Base-by-base conservation (phyloP, 2,797 vertebrate genomes). In the Meriones psammophilus region DNA sequence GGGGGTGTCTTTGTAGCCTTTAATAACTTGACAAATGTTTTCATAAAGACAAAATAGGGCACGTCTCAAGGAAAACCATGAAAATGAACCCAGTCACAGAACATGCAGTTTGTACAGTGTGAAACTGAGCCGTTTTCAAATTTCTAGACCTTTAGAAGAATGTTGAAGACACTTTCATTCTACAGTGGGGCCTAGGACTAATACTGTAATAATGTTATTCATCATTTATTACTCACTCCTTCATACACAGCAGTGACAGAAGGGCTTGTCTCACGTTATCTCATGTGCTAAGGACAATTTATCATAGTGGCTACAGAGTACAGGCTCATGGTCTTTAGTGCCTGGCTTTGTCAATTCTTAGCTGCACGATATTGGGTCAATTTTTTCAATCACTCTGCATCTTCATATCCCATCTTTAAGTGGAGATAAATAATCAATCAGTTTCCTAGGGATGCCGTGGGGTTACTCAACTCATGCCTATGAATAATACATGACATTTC, bases 11-110 rank as follows among this genome's bases (percentile, higher is more conserved):
- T 85, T 36, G 50, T 78, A 54, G 5, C 36, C 74, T 78, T 84
- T 56, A 30, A 58, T 24, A 94, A 95, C 85, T 74, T 69, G 18
- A 54, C 2, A 90, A 62, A 56, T 81, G 15, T 60, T 88, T 94
- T 96, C 46, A 68, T 50, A 87, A 80, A 42, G 78, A 88, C 39
- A 71, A 66, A 89, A 89, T 17, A 5, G 20, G 62, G 1, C 7
- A 9, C 71, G 56, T 92, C 78, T 42, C 68, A 66, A 81, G 9
- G 78, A 30, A 1, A 10, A 92, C 20, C 0, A 8, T 69, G 26
- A 91, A 46, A 81, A 84, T 80, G 36, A 78, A 5, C 6, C 13
- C 22, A 85, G 26, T 54, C 24, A 7, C 62, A 58, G 60, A 92
- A 24, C 22, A 42, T 46, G 46, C 2, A 26, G 5, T n/a, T 10